Conservation (phyloP, 2,797 vertebrate species). For the Lepilemur ruficaudatus region DNA sequence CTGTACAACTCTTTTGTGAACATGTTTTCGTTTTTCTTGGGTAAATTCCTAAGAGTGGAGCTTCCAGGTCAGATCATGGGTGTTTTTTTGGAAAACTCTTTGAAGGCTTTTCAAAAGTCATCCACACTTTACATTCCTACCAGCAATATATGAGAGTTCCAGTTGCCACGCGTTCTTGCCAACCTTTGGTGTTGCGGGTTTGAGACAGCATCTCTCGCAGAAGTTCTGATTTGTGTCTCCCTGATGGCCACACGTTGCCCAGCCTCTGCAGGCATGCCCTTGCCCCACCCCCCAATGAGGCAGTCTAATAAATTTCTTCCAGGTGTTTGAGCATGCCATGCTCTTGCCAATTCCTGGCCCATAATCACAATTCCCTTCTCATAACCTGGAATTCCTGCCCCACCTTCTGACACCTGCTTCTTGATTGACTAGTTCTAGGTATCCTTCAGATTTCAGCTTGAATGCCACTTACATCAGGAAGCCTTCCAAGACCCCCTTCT, state of each 20-base stretch:
- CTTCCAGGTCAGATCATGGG: neutral
- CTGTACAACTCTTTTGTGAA: neutral
- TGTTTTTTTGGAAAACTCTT: neutral
- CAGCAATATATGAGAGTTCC: neutral
- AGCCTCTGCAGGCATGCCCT: neutral
- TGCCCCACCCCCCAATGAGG: rapidly evolving
- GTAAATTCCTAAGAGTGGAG: neutral
- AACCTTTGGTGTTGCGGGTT: neutral
- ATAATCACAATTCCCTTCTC: neutral
- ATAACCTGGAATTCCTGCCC: neutral
- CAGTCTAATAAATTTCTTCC: neutral
- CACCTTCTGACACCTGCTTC: neutral
- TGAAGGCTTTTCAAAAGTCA: neutral
- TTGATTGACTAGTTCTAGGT: neutral
- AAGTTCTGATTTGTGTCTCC: neutral
- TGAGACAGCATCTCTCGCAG: rapidly evolving
- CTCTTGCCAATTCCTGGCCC: neutral
- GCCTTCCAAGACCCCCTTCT: neutral
- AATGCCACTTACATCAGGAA: neutral
- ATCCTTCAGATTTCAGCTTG: neutral
- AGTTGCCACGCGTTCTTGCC: neutral
- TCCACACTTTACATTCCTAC: neutral
- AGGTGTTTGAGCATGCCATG: neutral
- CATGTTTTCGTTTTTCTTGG: neutral
- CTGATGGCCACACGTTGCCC: no score